phyloP scores from a whole-genome alignment of 2,113 vertebrate genomes.

The Embiotoca jacksoni region DNA sequence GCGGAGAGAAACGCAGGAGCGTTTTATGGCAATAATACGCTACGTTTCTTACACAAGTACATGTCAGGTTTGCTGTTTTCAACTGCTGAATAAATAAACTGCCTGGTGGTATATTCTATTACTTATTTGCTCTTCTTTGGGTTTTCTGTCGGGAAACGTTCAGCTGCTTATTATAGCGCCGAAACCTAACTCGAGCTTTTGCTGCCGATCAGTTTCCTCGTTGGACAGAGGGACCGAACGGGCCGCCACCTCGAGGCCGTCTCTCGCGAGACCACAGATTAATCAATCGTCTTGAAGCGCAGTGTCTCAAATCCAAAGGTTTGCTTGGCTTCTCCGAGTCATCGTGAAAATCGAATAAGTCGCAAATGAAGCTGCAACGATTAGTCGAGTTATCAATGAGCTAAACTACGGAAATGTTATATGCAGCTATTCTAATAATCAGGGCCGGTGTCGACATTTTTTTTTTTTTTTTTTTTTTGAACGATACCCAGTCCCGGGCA shows the following conservation, averaged over 20 bases:
- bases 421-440: background rate
- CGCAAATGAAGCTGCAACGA: no score
- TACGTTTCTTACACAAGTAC: slow-evolving; percentile 17
- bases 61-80: slow-evolving; percentile 28
- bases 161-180: background rate
- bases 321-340: no score
- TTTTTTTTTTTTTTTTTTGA: no score
- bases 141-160: no score
- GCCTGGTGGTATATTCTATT: background rate
- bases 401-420: background rate
- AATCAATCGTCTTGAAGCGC: no score
- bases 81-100: background rate
- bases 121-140: background rate
- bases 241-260: background rate
- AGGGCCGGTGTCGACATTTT: no score
- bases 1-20: slow-evolving; percentile 10
- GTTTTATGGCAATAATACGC: background rate
- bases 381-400: background rate
- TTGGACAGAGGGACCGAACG: background rate
- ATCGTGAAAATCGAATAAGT: background rate
- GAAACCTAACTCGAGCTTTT: background rate
- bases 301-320: no score
- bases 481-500: no score
- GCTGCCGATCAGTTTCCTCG: background rate
- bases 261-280: no score